These are phyloP conservation scores for Argyrosomus regius DNA, from an alignment of 2,797 vertebrate species.

Conservation along the genomic window DNA sequence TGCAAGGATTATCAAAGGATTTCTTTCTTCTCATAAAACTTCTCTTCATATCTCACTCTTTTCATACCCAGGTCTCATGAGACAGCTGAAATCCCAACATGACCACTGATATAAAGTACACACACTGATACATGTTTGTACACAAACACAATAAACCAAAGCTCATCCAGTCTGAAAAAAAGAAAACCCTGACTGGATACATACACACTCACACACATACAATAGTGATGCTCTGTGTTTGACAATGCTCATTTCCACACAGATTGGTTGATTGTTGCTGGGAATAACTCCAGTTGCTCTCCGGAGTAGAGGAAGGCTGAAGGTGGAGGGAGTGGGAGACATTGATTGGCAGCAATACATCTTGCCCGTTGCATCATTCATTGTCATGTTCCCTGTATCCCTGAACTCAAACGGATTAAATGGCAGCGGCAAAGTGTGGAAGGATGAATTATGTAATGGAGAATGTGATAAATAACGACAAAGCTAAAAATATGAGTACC, in stretches of 20 bases:
- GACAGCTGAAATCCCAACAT: slow-evolving; percentile 36
- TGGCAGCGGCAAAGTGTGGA: slow-evolving; percentile 11
- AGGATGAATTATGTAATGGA: slow-evolving; percentile 33
- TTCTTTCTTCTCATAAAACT: slow-evolving; percentile 34
- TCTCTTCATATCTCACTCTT: slow-evolving; percentile 28
- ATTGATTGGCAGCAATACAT: slow-evolving; percentile 32
- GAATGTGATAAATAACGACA: slow-evolving; percentile 36
- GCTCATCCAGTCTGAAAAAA: not conserved
- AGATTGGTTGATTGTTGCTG: slow-evolving; percentile 20
- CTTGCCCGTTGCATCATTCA: slow-evolving; percentile 39
- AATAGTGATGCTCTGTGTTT: not conserved
- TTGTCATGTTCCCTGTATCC: slow-evolving; percentile 36
- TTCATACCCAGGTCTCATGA: slow-evolving; percentile 45
- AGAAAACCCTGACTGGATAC: not conserved
- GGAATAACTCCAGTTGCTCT: not conserved
- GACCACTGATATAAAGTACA: slow-evolving; percentile 14
- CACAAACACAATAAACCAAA: slow-evolving; percentile 4
- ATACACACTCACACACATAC: slow-evolving; percentile 4
- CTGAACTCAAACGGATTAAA: slow-evolving; percentile 37
- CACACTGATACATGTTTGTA: not conserved
- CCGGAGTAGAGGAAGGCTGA: not conserved
- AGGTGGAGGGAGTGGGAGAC: not conserved
- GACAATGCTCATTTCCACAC: slow-evolving; percentile 5
- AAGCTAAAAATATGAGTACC: not conserved
- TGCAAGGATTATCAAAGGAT: slow-evolving; percentile 50